Evolutionary conservation across 2,797 vertebrate genomes (phyloP).

Genomic region (Acridotheres tristis): DNA sequence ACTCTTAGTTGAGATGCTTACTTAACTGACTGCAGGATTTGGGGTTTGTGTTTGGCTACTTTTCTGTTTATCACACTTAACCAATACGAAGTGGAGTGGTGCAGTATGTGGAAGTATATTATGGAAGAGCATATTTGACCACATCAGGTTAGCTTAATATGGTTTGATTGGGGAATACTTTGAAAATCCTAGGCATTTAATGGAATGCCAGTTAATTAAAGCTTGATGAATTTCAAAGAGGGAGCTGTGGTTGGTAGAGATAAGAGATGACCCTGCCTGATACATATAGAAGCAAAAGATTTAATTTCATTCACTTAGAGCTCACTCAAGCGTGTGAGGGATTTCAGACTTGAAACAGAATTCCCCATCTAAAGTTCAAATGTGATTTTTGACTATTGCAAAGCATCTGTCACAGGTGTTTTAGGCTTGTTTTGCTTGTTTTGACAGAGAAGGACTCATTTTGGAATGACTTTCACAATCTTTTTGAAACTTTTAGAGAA

Average conservation of each 20-base stretch:
- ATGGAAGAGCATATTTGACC: not conserved
- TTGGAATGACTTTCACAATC: not conserved
- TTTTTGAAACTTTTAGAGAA: not conserved
- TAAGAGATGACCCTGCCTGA: not conserved
- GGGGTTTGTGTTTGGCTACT: not conserved
- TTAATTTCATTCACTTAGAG: not conserved
- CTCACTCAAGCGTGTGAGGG: not conserved
- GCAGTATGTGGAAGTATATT: not conserved
- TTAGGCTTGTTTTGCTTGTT: not conserved
- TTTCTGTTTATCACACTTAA: not conserved
- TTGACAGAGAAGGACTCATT: not conserved
- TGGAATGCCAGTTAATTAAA: not conserved
- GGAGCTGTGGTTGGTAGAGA: not conserved
- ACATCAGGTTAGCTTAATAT: not conserved
- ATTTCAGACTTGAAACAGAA: not conserved
- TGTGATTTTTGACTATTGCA: not conserved
- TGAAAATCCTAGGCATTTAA: constrained; percentile 1
- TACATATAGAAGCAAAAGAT: not conserved
- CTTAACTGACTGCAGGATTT: not conserved
- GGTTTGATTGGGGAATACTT: not conserved
- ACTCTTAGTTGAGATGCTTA: not conserved
- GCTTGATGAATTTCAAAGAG: not conserved
- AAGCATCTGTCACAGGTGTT: not conserved
- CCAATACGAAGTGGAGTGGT: not conserved
- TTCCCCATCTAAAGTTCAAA: not conserved